Evolutionary conservation across 1,140 invertebrate genomes (phyloP).

Genomic region (Drosophila kepulauana): DNA sequence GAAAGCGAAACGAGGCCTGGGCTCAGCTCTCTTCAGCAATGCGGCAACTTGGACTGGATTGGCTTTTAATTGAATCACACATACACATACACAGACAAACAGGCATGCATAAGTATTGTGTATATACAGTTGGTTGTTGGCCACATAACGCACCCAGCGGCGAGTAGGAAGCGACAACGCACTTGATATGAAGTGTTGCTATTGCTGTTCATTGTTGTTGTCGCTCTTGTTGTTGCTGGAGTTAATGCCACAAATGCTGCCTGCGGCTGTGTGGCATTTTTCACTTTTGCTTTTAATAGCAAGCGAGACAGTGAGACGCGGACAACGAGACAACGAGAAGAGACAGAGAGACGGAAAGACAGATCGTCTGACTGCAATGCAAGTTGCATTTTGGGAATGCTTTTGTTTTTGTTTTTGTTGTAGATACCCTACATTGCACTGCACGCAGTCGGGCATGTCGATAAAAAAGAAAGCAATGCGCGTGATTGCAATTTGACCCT

Average conservation of each 20-base stretch:
- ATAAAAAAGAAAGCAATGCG: constrained; percentile 4
- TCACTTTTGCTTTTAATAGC: constrained; percentile 82
- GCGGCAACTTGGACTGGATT: constrained; percentile 63
- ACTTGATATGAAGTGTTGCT: constrained; percentile 62
- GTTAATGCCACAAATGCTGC: constrained; percentile 23
- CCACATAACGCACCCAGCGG: constrained; percentile 61
- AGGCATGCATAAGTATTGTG: constrained; percentile 1
- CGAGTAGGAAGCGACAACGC: constrained; percentile 73
- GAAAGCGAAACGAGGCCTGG: constrained; percentile 47
- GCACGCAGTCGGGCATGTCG: not conserved
- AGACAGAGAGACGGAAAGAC: constrained; percentile 1
- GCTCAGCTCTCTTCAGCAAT: constrained; percentile 34
- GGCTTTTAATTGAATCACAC: constrained; percentile 74
- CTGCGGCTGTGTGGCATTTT: constrained; percentile 67
- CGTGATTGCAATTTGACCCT: not conserved
- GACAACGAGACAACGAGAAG: constrained; percentile 15
- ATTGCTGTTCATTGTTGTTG: constrained; percentile 34
- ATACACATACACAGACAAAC: not conserved
- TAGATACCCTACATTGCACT: constrained; percentile 25
- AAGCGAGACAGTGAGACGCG: constrained; percentile 34
- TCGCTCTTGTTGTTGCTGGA: constrained; percentile 28
- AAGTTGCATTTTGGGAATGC: constrained; percentile 23
- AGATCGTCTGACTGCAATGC: constrained; percentile 16
- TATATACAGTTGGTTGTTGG: constrained; percentile 66
- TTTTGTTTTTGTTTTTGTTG: not conserved